Conservation (phyloP, 2,888 invertebrate species). For the Baccha elongata region DNA sequence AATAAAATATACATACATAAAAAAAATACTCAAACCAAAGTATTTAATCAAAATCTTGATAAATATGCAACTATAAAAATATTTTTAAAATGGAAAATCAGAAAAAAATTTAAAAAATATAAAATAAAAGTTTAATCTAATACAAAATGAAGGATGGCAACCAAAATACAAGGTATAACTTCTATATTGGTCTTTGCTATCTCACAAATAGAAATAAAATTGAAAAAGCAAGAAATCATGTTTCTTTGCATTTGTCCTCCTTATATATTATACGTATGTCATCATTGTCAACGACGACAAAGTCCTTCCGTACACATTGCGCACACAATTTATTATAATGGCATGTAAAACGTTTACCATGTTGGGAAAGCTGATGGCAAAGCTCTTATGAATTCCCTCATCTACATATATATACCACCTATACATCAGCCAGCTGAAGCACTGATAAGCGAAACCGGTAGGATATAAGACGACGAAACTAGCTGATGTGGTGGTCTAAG, state of each 20-base stretch:
- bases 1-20: too few relatives aligned
- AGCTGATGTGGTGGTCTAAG: conserved; percentile 13
- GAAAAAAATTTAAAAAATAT: background rate
- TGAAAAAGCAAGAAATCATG: too few relatives aligned
- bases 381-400: conserved; percentile 27
- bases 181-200: background rate
- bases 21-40: too few relatives aligned
- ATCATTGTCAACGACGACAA: conserved; percentile 34
- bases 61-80: too few relatives aligned
- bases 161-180: background rate
- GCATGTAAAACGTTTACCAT: conserved; percentile 67
- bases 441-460: conserved; percentile 11
- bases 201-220: too few relatives aligned
- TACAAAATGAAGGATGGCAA: background rate
- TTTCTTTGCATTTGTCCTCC: background rate
- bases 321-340: conserved; percentile 70
- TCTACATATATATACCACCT: background rate
- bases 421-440: background rate
- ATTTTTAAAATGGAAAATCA: too few relatives aligned
- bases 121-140: background rate
- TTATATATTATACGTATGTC: background rate
- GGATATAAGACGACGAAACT: conserved; percentile 12
- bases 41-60: too few relatives aligned
- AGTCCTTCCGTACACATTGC: conserved; percentile 60
- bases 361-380: conserved; percentile 24